Evolutionary conservation across 2,113 vertebrate genomes (phyloP), one percentile per base, ranked within the genome.

Genomic region (Paralichthys olivaceus): DNA sequence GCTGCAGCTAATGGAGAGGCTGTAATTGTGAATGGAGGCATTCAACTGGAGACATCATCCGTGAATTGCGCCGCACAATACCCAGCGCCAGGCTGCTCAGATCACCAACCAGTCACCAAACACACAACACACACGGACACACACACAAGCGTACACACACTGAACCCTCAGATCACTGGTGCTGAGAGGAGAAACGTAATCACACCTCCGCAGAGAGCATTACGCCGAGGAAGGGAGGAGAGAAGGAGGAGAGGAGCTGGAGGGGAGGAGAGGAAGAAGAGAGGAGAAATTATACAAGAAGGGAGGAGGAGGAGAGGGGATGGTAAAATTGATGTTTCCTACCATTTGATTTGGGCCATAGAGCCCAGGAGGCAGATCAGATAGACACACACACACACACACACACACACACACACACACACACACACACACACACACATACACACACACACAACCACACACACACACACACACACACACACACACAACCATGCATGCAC

Each of bases 21-120:
- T 91, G 90, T 89, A 89, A 91, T 90, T 91, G 89, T 93, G 91
- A 94, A 94, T 93, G 90, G 91, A 89, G 69, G 89, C 90, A 93
- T 93, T 94, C 91, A 92, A 92, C 89, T 92, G 85, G 85, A 93
- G 91, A 92, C 86, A 77, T 84, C 65, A 87, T 86, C 89, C 80
- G 69, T 91, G 92, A 93, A 93, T 92, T 90, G 85, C 61, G 54
- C 77, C 72, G 37, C 86, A 93, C 93, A 93, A 93, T 91, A 79
- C 83, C 75, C 89, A 72, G 84, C 77, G 32, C 75, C 77, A 78
- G 69, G 89, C 90, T 86, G 89, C 92, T 91, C 92, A 91, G 90
- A 93, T 92, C 91, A 90, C 89, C 90, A 83, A 84, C 84, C 58
- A 84, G 85, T 84, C 87, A 87, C 80, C 62, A 87, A 74, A 75